phyloP scores from a whole-genome alignment of 1,140 invertebrate genomes.

The Sminthurides bifidus region DNA sequence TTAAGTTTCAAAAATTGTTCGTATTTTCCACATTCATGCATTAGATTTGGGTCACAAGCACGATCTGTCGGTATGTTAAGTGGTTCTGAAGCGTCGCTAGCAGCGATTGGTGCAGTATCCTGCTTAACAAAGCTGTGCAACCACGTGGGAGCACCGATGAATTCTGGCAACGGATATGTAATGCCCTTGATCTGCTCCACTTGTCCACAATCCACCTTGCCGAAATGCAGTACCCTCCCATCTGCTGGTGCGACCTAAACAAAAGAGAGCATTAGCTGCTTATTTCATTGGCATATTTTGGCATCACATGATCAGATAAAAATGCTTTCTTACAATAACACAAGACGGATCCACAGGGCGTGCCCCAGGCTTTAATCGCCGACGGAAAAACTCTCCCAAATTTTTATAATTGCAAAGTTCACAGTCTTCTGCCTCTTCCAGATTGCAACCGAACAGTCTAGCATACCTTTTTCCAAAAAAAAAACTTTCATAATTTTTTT shows the following conservation, averaged over 20 bases:
- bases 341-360: constrained; percentile 58
- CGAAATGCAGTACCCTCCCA: constrained; percentile 79
- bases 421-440: constrained; percentile 68
- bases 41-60: too few relatives aligned
- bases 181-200: constrained; percentile 95
- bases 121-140: neutral
- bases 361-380: constrained; percentile 62
- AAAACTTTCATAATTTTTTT: neutral
- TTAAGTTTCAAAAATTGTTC: constrained; percentile 49
- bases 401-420: constrained; percentile 67
- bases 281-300: neutral
- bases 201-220: constrained; percentile 63
- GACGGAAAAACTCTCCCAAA: constrained; percentile 82
- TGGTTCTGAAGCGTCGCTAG: constrained; percentile 49
- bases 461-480: constrained; percentile 45
- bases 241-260: constrained; percentile 79
- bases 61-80: too few relatives aligned
- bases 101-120: constrained; percentile 38
- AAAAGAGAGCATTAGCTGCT: neutral
- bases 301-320: neutral
- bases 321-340: constrained; percentile 7
- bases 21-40: too few relatives aligned
- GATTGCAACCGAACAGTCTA: constrained; percentile 71
- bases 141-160: constrained; percentile 61
- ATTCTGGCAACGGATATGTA: constrained; percentile 80